Conservation (phyloP, 2,888 invertebrate genomes). For the Protodeltote pygarga region DNA sequence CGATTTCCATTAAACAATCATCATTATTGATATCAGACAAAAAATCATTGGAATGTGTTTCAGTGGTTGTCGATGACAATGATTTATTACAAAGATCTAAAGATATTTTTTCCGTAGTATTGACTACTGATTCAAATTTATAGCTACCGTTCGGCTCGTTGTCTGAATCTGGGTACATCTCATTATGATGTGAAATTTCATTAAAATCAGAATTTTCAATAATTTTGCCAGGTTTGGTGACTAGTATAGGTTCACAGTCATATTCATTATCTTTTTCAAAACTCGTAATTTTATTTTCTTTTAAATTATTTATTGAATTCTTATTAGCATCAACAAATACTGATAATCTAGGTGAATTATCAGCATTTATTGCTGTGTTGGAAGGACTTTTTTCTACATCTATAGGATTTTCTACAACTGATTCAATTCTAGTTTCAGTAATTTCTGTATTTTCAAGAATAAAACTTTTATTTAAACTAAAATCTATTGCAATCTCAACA, state of each 20-base stretch:
- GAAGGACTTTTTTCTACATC: slow-evolving; percentile 2
- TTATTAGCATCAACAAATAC: slow-evolving; percentile 12
- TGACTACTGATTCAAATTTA: neutral
- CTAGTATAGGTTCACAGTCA: neutral
- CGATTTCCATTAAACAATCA: slow-evolving; percentile 1
- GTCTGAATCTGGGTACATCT: slow-evolving; percentile 4
- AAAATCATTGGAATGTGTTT: slow-evolving; percentile 4
- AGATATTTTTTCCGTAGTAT: neutral
- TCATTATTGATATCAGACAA: neutral
- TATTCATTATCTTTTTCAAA: neutral
- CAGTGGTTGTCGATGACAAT: neutral
- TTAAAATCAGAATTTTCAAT: neutral
- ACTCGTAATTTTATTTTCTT: neutral
- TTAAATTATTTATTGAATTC: slow-evolving; percentile 1
- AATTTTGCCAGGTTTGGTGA: neutral
- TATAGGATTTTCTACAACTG: slow-evolving; percentile 5
- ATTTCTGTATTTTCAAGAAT: slow-evolving; percentile 22
- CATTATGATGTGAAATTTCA: slow-evolving; percentile 1
- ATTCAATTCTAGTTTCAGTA: slow-evolving; percentile 11
- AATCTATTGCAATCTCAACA: slow-evolving; percentile 69
- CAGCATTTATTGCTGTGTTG: slow-evolving; percentile 9
- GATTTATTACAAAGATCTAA: neutral
- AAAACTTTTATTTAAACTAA: slow-evolving; percentile 65
- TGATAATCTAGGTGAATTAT: slow-evolving; percentile 13
- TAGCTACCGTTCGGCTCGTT: neutral